Evolutionary conservation across 53 echinoderm and acorn worm genomes (phyloP), one percentile per base, ranked within the genome.

Genomic region (Mesocentrotus franciscanus): DNA sequence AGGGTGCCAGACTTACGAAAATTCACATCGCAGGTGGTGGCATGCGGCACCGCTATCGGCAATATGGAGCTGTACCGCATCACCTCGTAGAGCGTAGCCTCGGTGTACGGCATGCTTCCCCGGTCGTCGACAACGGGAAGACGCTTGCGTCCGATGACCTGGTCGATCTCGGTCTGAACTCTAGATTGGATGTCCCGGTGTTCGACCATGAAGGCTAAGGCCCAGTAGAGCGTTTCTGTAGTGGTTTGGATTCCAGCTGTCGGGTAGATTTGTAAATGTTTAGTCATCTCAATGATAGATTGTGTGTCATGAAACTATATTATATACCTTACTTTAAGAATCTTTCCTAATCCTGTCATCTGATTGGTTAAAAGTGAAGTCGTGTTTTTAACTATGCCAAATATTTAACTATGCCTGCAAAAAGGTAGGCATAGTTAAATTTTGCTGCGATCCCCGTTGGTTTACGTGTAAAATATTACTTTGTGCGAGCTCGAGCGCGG

Each of bases 161-260:
- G 34, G 95, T 98, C 97, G 72, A 97, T 96, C 74, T 98, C 98
- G 85, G 62, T 91, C 24, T 93, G 95, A 39, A 97, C 95, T 85
- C 94, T 98, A 66, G 90, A 92, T 59, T 98, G 98, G 75, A 98
- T 93, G 29, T 96, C 93, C 2, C 96, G 97, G 83, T 96, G 12
- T 24, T 97, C 97, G 32, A 92, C 95, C 95, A 98, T 60, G 57
- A 89, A 58, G 16, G 93, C 97, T 4, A 98, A 56, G 15, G 96
- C 96, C 98, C 98, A 98, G 55, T 96, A 96, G 62, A 98, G 92
- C 16, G 97, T 96, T 26, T 95, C 35, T 10, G 96, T 97, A 5
- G 98, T 96, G 7, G 98, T 97, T 13, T 97, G 97, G 22, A 96
- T 98, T 78, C 97, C 97, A 56, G 96, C 98, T 98, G 93, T 10